Base-by-base conservation (phyloP, 2,113 vertebrate species). In the Colinus virginianus region DNA sequence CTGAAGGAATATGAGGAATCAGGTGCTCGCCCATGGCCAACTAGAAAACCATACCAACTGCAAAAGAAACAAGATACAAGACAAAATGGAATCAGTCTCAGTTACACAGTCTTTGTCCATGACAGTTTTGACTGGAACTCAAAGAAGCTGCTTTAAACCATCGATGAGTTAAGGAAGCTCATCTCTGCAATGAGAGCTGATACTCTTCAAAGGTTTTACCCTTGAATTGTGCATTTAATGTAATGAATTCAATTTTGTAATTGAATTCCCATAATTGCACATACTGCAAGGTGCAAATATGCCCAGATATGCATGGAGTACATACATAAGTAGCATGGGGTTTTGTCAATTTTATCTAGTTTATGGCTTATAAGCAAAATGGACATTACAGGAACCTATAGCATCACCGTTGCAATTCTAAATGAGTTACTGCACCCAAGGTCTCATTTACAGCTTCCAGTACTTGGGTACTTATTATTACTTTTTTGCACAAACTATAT, bases 321-420 rank as follows among this genome's bases (percentile, higher is more conserved):
- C 8, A 21, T 34, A 34, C 20, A 21, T 59, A 25, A 2, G 6
- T 49, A 78, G 56, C 21, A 42, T 13, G 38, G 10, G 5, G 59
- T 78, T 56, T 61, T 28, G 28, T 77, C 78, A 32, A 13, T 89
- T 92, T 74, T 70, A 67, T 8, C 20, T 14, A 70, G 40, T 43
- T 59, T 51, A 62, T 30, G 58, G n/a, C 13, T 88, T 66, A 4
- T 23, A 76, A 81, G 51, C 49, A 56, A 75, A 94, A 78, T 23
- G 71, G 64, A 34, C 5, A 66, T 94, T 11, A 26, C 38, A 85
- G 67, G 56, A 80, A 77, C 56, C 70, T 91, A 71, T 62, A 49
- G 21, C 10, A 72, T 58, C 70, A 84, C 63, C 51, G 36, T 78
- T 56, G 64, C 86, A 43, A 7, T 23, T 90, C 59, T 11, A 34